Evolutionary conservation across 2,797 vertebrate genomes (phyloP), one percentile per base, ranked within the genome.

Genomic region (Ambastaia sidthimunki): DNA sequence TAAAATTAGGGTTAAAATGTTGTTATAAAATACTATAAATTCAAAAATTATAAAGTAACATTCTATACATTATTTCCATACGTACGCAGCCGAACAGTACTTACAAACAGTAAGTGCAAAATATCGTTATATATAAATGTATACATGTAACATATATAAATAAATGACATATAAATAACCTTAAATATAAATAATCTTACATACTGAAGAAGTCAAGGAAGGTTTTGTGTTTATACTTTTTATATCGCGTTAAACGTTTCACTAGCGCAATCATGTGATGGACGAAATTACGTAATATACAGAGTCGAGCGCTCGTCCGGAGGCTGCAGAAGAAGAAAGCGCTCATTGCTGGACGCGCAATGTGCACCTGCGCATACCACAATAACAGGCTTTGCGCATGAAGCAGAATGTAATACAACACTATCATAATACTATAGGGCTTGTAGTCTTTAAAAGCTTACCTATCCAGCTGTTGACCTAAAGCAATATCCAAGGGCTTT

Each of bases 361-460:
- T 4, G 10, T 25, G 44, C 21, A 3, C 55, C 55, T 13, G 55
- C 23, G 19, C 19, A 60, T 6, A 19, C 3, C 34, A 37, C 7
- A 60, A 37, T 37, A 7, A 57, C 11, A 57, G 3, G 11, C 55
- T 23, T 11, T 59, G 21, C 3, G 18, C 31, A 16, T 34, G 19
- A 25, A 37, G 23, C 23, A 23, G 13, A 59, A 13, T 13, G 13
- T 25, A 28, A 25, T 25, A 60, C 23, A 60, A 12, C 21, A 2
- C 12, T 60, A 60, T 25, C 3, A 59, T 25, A 59, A 16, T 87
- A 81, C 74, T 86, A 74, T 41, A 11, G 0, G 2, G 23, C 28
- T 67, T 2, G 25, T 62, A 34, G 70, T 70, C 23, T 62, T 31
- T 60, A n/a, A n/a, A 28, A 2, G 28, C 18, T 1, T 28, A 48